phyloP scores from a whole-genome alignment of 2,113 vertebrate genomes.

The Etia nguti region DNA sequence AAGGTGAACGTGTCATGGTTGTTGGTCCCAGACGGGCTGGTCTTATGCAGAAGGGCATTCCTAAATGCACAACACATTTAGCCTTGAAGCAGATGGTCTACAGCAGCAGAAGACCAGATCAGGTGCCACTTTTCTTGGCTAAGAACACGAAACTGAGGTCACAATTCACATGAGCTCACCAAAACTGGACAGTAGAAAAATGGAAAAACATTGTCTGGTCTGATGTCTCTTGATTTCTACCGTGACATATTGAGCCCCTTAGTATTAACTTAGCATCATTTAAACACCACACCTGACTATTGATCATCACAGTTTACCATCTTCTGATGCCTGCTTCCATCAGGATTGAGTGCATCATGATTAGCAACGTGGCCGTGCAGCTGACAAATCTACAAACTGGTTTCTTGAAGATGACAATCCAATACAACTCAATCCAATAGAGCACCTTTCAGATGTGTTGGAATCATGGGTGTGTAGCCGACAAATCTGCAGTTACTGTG shows the following conservation, averaged over 20 bases:
- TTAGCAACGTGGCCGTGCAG: neutral
- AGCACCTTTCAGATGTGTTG: neutral
- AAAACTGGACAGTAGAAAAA: neutral
- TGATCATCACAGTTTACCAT: neutral
- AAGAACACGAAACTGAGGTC: neutral
- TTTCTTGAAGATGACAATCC: neutral
- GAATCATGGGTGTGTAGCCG: neutral
- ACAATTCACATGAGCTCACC: neutral
- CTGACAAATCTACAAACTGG: neutral
- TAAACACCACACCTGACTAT: neutral
- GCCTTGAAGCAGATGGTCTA: neutral
- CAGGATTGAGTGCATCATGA: neutral
- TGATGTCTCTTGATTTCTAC: neutral
- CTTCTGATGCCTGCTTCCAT: neutral
- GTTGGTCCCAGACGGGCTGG: neutral
- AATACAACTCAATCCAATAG: neutral
- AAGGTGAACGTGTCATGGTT: rapidly evolving
- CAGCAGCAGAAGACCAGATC: neutral
- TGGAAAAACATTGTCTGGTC: neutral
- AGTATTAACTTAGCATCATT: neutral
- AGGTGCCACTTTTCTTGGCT: neutral
- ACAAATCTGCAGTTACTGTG: neutral
- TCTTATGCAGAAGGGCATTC: neutral
- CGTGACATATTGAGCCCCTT: neutral
- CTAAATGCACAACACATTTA: neutral